phyloP scores from a whole-genome alignment of 1,140 invertebrate genomes.

The Plodia interpunctella region DNA sequence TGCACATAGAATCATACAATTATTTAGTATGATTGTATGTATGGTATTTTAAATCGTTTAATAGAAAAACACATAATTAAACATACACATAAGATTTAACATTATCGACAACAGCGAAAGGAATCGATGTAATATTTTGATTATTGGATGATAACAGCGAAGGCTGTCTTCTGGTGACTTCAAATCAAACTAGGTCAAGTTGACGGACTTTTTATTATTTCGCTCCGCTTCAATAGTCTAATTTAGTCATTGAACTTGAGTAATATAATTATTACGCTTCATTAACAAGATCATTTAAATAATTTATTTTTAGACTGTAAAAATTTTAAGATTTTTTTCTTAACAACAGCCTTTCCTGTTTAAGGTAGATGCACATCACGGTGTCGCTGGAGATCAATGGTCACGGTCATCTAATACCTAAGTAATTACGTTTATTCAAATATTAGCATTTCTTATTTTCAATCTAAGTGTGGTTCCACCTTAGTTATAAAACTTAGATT shows the following conservation, averaged over 20 bases:
- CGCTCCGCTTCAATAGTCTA: conserved; percentile 48
- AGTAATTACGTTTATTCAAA: no score
- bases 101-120: not conserved
- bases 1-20: no score
- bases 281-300: conserved; percentile 4
- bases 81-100: not conserved
- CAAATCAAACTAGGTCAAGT: conserved; percentile 62
- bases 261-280: conserved; percentile 36
- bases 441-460: no score
- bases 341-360: not conserved
- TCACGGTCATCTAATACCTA: no score
- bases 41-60: no score
- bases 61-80: no score
- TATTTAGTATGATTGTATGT: no score
- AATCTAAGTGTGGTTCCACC: no score
- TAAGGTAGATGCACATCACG: not conserved
- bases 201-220: conserved; percentile 65
- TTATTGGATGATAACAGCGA: conserved; percentile 7
- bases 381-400: not conserved
- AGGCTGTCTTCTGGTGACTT: conserved; percentile 50
- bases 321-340: not conserved
- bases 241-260: conserved; percentile 66
- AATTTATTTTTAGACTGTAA: not conserved
- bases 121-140: not conserved
- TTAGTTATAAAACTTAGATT: no score